Base-by-base conservation (phyloP, 2,888 invertebrate genomes). In the Mechanitis messenoides region DNA sequence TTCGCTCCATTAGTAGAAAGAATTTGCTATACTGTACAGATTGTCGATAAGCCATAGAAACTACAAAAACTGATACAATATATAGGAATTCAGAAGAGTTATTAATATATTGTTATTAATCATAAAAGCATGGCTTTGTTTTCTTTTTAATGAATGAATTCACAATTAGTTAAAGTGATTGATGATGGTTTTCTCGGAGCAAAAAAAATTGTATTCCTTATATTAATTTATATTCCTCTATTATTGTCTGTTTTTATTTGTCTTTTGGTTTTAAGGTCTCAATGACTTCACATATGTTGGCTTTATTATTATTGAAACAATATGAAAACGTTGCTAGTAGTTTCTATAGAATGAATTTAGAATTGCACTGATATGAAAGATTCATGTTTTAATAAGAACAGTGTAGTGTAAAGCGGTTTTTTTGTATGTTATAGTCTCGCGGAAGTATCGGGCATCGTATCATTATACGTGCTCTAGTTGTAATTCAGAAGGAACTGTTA, bases 21-120 rank as follows among this genome's bases (percentile, higher is more conserved):
- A 69, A 68, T 68, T 65, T 56, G 67, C 66, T 53, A 63, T 67
- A 69, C 63, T 67, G 58, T 47, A 38, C 59, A 68, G 66, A 69
- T 68, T 61, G 54, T 63, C 59, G 66, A 66, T 66, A 66, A 60
- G 68, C 68, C 76, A 79, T 79, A 77, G 73, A 68, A 79, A 79
- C 78, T 76, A 72, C 72, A 78, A 79, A 78, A 82, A 77, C 78
- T 72, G 81, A 78, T 82, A 81, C 81, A 81, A 83, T 84, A 81
- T 73, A 78, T 70, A 74, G 77, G 83, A 79, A 85, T 83, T 79
- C 79, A 83, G 80, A 83, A 74, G 82, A 80, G 81, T 82, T 79
- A 83, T 72, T 77, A 75, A 73, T 79, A 77, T 80, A 77, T 77
- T 74, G 75, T 77, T 76, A 78, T 83, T 83, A 81, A 84, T 85